Conservation (phyloP, 2,797 vertebrate species). For the Cheirogaleus major region DNA sequence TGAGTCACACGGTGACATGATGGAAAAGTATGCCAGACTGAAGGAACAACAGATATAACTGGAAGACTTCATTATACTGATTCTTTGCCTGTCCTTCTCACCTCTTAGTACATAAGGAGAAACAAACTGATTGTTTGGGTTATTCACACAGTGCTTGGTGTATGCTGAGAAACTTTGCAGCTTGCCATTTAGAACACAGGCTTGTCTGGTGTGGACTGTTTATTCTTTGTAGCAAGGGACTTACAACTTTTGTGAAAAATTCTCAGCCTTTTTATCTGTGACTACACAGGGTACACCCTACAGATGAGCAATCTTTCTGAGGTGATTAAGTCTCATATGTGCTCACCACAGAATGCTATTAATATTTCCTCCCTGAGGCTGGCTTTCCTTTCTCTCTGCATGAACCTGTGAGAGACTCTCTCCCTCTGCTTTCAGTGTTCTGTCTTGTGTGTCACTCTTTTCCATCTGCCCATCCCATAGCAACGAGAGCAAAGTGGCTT, state of each 20-base stretch:
- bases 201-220: background rate
- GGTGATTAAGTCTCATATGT: background rate
- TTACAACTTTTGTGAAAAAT: background rate
- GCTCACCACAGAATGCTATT: background rate
- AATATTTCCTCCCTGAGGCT: background rate
- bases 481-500: too few species aligned
- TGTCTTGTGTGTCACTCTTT: background rate
- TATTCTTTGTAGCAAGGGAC: background rate
- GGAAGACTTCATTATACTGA: fast-evolving
- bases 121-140: background rate
- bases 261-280: background rate
- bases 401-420: background rate
- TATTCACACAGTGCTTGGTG: background rate
- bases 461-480: background rate
- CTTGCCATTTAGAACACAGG: background rate
- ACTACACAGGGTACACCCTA: background rate
- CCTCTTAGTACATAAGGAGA: background rate
- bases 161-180: background rate
- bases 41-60: fast-evolving
- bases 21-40: fast-evolving
- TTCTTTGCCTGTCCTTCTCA: background rate
- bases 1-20: background rate
- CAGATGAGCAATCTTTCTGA: background rate
- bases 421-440: background rate
- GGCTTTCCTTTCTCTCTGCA: background rate